Conservation (phyloP, 2,888 invertebrate genomes). For the Bembecia ichneumoniformis region DNA sequence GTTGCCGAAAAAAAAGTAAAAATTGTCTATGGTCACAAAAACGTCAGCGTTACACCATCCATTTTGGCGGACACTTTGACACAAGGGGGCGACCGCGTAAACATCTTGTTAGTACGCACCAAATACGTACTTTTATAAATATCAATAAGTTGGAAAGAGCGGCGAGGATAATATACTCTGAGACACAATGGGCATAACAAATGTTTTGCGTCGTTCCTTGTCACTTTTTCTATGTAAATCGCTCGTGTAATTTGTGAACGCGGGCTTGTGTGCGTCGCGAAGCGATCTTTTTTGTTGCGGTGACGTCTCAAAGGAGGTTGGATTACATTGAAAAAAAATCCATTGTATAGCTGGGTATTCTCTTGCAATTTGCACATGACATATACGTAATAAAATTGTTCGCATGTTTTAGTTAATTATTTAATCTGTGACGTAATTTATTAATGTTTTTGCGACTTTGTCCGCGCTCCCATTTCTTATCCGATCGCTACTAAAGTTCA, state of each 20-base stretch:
- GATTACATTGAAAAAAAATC: conserved; percentile 3
- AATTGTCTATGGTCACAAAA: conserved; percentile 37
- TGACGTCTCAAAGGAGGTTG: conserved; percentile 24
- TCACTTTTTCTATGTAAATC: conserved; percentile 68
- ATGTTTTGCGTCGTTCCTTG: conserved; percentile 53
- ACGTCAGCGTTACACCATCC: conserved; percentile 13
- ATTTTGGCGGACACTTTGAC: conserved; percentile 51
- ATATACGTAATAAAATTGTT: no score
- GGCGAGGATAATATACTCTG: conserved; percentile 40
- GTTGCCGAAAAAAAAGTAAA: conserved; percentile 28
- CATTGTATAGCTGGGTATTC: conserved; percentile 5
- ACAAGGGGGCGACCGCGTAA: conserved; percentile 28
- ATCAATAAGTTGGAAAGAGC: conserved; percentile 47
- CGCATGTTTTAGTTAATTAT: no score
- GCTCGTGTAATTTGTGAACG: conserved; percentile 58
- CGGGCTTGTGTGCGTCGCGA: conserved; percentile 19
- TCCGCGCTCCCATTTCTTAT: no score
- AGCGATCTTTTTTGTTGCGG: conserved; percentile 20
- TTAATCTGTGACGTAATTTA: no score
- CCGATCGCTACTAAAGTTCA: no score
- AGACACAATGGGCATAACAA: conserved; percentile 63
- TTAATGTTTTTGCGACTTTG: no score
- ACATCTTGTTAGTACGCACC: conserved; percentile 65
- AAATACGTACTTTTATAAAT: conserved; percentile 64
- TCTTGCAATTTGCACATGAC: neutral